phyloP scores from a whole-genome alignment of 2,888 invertebrate species.

The Merodon equestris region DNA sequence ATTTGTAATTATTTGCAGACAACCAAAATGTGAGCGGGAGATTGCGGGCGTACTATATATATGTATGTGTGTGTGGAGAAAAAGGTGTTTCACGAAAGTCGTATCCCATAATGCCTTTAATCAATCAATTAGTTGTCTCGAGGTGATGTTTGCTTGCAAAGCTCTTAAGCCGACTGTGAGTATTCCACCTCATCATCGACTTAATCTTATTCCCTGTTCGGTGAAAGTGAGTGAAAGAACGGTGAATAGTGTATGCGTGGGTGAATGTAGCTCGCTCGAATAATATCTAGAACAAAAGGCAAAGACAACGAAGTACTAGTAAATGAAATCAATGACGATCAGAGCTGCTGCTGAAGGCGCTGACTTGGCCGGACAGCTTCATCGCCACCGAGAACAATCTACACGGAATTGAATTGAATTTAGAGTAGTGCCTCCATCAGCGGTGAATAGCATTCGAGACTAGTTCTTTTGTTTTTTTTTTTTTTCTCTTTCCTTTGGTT shows the following conservation, averaged over 20 bases:
- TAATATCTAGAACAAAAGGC: slow-evolving; percentile 47
- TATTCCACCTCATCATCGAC: slow-evolving; percentile 14
- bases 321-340: slow-evolving; percentile 58
- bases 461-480: no score
- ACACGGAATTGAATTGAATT: slow-evolving; percentile 45
- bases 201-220: background rate
- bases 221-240: no score
- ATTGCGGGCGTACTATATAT: background rate
- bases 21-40: slow-evolving; percentile 48
- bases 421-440: slow-evolving; percentile 15
- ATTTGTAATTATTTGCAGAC: slow-evolving; percentile 65
- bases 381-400: background rate
- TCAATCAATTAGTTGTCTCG: slow-evolving; percentile 67
- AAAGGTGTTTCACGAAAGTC: slow-evolving; percentile 35
- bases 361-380: slow-evolving; percentile 33
- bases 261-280: slow-evolving; percentile 30
- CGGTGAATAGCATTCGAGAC: background rate
- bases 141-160: slow-evolving; percentile 63
- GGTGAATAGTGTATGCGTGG: background rate
- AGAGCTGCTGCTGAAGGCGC: slow-evolving; percentile 51
- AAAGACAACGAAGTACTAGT: slow-evolving; percentile 42
- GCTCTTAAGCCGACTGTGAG: slow-evolving; percentile 58
- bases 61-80: slow-evolving; percentile 20
- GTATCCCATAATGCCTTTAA: slow-evolving; percentile 63
- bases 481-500: background rate